Base-by-base conservation (phyloP, 2,888 invertebrate genomes). In the Drosophila multiciliata region DNA sequence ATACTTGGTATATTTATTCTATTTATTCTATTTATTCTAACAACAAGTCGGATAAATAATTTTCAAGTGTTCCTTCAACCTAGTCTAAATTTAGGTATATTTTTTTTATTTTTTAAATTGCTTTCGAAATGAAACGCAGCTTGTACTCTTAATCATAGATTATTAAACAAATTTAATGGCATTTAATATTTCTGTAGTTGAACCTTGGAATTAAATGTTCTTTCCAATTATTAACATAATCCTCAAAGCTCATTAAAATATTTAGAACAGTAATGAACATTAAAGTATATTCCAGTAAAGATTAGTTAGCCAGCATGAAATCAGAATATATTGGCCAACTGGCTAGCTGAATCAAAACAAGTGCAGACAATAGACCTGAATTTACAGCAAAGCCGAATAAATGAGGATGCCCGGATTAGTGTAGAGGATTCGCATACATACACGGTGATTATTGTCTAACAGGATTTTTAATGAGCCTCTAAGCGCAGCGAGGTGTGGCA, bases 381-480 rank as follows among this genome's bases (percentile, higher is more conserved):
- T 40, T 57, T 54, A 33, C 17, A 59, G 26, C 36, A 40, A n/a
- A 35, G 8, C n/a, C 8, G 7, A 26, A 29, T n/a, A 55, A n/a
- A 55, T 55, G 38, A n/a, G 8, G 9, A n/a, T n/a, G 38, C 38
- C 55, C 26, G 36, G 36, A 38, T 26, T 7, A 26, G 35, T 54
- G 36, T 54, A 26, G 26, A n/a, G 33, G 73, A 59, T 55, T 38
- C 38, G 35, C 57, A 45, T 20, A 53, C n/a, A 42, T 32, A 42
- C 29, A 50, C 29, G 15, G 65, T 55, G 68, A 80, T 81, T 77
- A 84, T 77, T 60, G 66, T 55, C 65, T 61, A 78, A 83, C 73
- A 72, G 74, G 73, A 75, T 72, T 86, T 78, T 88, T 78, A 88
- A 88, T 85, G 83, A 85, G 74, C 64, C 71, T 52, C 68, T 65